Percentiles rank a stretch among this genome's conserved stretches.
Conservation (phyloP, 1,140 invertebrate species). For the Brachionus sp. region DNA sequence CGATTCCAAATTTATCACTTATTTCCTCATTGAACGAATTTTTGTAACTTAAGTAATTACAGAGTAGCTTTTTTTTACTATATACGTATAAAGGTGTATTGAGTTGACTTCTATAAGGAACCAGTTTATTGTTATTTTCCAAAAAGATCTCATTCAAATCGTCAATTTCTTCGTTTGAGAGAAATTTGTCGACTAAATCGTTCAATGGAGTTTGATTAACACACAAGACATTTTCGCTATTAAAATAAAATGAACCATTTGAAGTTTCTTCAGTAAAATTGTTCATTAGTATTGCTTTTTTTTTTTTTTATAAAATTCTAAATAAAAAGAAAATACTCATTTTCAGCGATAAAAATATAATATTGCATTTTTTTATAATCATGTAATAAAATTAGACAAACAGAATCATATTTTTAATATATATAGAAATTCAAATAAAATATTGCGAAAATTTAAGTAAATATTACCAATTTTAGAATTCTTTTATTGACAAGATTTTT, state of each 20-base stretch:
- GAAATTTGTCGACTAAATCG: background rate
- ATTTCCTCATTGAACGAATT: background rate
- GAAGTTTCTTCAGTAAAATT: background rate
- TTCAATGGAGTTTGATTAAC: background rate
- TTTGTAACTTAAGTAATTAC: background rate
- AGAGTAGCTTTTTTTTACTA: background rate
- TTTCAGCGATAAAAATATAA: too few species aligned
- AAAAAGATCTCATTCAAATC: background rate
- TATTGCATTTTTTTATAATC: too few species aligned
- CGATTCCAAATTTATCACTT: background rate
- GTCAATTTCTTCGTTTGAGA: background rate
- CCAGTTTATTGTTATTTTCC: background rate
- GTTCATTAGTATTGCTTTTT: background rate
- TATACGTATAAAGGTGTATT: conserved; percentile 18
- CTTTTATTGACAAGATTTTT: too few species aligned
- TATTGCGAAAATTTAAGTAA: too few species aligned
- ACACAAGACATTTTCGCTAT: background rate
- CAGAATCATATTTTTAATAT: too few species aligned
- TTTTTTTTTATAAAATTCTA: too few species aligned
- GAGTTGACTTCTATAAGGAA: background rate
- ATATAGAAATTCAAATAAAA: too few species aligned
- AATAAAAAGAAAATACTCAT: too few species aligned
- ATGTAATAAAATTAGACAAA: too few species aligned
- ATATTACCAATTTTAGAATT: too few species aligned
- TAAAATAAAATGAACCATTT: conserved; percentile 32